Evolutionary conservation across 2,888 invertebrate genomes (phyloP), one percentile per base, ranked within the genome.

Genomic region (Erebia palarica): DNA sequence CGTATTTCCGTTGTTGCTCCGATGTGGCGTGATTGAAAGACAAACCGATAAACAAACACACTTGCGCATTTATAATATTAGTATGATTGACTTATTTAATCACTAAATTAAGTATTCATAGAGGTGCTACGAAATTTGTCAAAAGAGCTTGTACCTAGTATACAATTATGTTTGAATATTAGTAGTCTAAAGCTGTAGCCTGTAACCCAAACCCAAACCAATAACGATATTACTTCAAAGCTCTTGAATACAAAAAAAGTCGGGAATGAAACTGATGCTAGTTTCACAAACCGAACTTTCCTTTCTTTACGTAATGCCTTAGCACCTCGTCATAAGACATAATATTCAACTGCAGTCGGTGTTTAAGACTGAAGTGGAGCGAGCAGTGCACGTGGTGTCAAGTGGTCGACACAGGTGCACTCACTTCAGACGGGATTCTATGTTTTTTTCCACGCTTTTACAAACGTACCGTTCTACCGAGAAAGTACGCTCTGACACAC

Each of bases 321-420:
- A 13, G 3, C 8, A 18, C 57, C 18, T 58, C 14, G 57, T 5
- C 21, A 27, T 57, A 21, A 57, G 57, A 7, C 13, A 57, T 13
- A 11, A 9, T 57, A 21, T 21, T 13, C 18, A 11, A 21, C 16
- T n/a, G 1, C 16, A n/a, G 16, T 5, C 21, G 11, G 1, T 3
- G 13, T 8, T 2, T 7, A 5, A 14, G 1, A 21, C 4, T 27
- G 57, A 27, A 58, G 57, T 58, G 57, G 57, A 1, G 9, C 55
- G 1, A 14, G 8, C 55, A 53, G 57, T 21, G 27, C 57, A 58
- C 21, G 57, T 58, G 57, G 57, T 27, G 57, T 58, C 57, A 58
- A 58, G 57, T 58, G 57, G 57, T 57, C 57, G 13, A 1, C 57
- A 14, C 57, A 58, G 57, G 57, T 58, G 57, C 57, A 58, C 21